A percentile compares a stretch with the other conserved stretches of the same genome.
Conservation (phyloP, 2,113 vertebrate species). For the Phalacrocorax brasilianus region DNA sequence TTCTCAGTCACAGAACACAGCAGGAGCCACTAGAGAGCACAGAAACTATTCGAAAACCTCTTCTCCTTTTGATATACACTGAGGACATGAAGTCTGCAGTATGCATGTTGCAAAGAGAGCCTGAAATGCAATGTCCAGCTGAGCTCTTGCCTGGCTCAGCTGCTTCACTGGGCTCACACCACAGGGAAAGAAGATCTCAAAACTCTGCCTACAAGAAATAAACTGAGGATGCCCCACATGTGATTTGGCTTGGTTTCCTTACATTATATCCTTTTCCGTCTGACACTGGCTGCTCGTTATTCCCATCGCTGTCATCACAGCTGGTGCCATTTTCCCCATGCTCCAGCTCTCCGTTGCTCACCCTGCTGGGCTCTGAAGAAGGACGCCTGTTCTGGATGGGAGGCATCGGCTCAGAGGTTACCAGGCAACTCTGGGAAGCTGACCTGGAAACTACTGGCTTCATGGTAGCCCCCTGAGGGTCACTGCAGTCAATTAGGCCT, state of each 20-base stretch:
- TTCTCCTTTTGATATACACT: background rate
- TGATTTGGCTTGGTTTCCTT: background rate
- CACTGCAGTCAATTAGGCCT: background rate
- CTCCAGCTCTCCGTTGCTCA: background rate
- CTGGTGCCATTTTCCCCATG: background rate
- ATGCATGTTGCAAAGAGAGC: background rate
- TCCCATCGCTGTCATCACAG: background rate
- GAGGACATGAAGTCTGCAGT: background rate
- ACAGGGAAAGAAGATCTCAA: background rate
- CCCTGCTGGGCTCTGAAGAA: background rate
- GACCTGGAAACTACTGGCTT: background rate
- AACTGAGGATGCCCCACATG: background rate
- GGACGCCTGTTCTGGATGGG: slow-evolving; percentile 48
- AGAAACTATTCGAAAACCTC: background rate
- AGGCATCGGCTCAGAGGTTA: background rate
- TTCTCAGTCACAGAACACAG: background rate
- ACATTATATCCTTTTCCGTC: background rate
- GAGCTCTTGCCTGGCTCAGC: background rate
- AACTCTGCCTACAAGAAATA: background rate
- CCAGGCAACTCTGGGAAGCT: slow-evolving; percentile 45
- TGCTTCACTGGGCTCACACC: background rate
- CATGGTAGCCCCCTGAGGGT: background rate
- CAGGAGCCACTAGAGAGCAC: background rate
- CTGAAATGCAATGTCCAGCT: fast-evolving
- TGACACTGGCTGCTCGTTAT: background rate